Evolutionary conservation across 2,113 vertebrate species (phyloP).

Genomic region (Tachysurus vachellii): DNA sequence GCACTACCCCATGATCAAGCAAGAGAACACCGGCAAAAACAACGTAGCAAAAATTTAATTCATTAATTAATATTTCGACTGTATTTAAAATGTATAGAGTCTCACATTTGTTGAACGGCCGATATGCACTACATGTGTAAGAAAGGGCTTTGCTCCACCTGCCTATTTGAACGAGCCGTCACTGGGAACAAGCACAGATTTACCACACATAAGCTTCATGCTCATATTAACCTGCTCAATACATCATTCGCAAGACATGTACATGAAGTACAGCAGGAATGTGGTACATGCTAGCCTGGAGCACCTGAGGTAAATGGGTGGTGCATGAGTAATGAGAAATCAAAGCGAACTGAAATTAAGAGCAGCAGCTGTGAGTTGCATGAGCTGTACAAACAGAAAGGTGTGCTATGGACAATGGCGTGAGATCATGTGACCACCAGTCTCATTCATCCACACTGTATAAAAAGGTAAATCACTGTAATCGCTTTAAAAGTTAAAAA

Average conservation of each 20-base stretch:
- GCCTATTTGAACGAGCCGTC: background rate
- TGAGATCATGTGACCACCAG: slow-evolving; percentile 17
- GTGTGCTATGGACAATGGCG: slow-evolving; percentile 34
- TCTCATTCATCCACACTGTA: background rate
- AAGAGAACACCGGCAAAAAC: background rate
- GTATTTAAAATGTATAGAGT: background rate
- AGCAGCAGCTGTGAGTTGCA: slow-evolving; percentile 27
- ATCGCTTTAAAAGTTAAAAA: background rate
- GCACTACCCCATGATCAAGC: background rate
- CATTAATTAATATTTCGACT: background rate
- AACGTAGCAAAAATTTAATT: background rate
- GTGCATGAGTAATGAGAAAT: slow-evolving; percentile 41
- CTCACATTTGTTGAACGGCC: too few species aligned
- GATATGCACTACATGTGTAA: background rate
- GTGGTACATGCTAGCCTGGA: slow-evolving; percentile 1
- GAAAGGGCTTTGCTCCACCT: background rate
- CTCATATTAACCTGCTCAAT: background rate
- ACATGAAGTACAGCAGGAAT: background rate
- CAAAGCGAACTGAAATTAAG: slow-evolving; percentile 31
- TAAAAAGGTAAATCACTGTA: background rate
- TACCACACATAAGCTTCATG: background rate
- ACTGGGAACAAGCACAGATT: background rate
- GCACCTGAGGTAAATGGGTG: slow-evolving; percentile 16
- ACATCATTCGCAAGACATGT: slow-evolving; percentile 3
- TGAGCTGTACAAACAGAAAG: slow-evolving; percentile 41